These are phyloP conservation scores for Plagodis pulveraria DNA, from an alignment of 2,888 invertebrate species.

Conservation along the genomic window DNA sequence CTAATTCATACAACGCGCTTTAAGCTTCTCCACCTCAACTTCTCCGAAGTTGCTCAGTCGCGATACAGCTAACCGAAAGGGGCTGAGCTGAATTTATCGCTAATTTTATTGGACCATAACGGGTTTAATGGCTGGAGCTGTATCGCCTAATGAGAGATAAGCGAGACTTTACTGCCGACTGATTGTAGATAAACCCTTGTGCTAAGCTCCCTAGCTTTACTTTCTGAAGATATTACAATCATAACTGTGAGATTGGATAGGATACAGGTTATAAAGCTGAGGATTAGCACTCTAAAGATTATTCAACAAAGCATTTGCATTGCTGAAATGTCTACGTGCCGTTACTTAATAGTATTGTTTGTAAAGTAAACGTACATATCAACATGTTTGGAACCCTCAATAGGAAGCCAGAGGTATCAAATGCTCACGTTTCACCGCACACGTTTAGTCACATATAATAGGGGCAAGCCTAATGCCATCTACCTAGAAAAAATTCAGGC, in stretches of 20 bases:
- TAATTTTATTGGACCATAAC: conserved; percentile 58
- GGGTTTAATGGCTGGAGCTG: conserved; percentile 50
- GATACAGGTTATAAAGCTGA: background rate
- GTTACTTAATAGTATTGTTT: no score
- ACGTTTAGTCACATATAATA: no score
- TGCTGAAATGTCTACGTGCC: background rate
- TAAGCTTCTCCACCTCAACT: conserved; percentile 1
- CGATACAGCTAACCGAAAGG: conserved; percentile 26
- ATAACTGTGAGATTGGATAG: conserved; percentile 18
- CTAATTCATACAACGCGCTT: background rate
- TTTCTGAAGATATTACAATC: conserved; percentile 28
- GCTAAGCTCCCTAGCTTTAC: conserved; percentile 32
- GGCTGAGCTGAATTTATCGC: conserved; percentile 52
- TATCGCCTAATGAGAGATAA: conserved; percentile 67
- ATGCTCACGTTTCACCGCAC: no score
- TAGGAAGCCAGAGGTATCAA: no score
- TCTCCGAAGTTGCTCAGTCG: conserved; percentile 7
- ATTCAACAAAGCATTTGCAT: background rate
- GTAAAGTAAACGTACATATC: no score
- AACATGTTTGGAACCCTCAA: no score
- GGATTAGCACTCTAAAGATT: background rate
- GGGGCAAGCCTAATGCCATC: no score
- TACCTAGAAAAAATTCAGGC: no score
- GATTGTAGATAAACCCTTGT: conserved; percentile 34
- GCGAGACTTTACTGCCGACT: conserved; percentile 37